A percentile compares a stretch with the other conserved stretches of the same genome.
phyloP scores from a whole-genome alignment of 1,140 invertebrate genomes.

The Caerostris darwini region DNA sequence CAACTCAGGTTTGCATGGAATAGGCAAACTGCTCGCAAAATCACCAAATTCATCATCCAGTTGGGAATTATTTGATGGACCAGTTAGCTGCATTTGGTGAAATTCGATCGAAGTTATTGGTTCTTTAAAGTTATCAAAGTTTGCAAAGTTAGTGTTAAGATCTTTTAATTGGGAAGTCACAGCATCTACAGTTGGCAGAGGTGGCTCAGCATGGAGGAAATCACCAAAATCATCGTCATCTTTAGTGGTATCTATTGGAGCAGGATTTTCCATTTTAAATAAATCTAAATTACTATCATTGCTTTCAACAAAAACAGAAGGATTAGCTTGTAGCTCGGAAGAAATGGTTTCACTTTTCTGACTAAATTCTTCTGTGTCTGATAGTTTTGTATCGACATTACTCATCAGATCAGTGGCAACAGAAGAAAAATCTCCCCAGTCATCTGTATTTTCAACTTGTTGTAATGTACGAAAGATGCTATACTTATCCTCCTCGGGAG shows the following conservation, averaged over 20 bases:
- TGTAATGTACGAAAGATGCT: conserved; percentile 81
- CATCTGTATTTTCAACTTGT: not conserved
- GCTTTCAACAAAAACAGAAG: conserved; percentile 68
- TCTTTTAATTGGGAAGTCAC: not conserved
- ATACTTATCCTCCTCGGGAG: conserved; percentile 82
- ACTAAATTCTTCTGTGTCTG: not conserved
- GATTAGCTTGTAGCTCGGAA: conserved; percentile 56
- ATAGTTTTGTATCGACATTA: not conserved
- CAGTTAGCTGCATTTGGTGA: conserved; percentile 22
- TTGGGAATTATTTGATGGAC: conserved; percentile 73
- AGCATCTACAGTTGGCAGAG: not conserved
- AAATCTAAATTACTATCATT: conserved; percentile 82
- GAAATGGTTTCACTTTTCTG: not conserved
- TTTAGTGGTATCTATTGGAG: not conserved
- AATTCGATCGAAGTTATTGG: not conserved
- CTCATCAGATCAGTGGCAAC: not conserved
- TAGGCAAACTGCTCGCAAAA: conserved; percentile 80
- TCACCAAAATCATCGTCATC: conserved; percentile 78
- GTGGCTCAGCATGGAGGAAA: conserved; percentile 68
- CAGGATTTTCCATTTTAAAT: conserved; percentile 80
- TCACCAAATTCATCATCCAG: conserved; percentile 85
- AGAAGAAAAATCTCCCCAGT: conserved; percentile 53
- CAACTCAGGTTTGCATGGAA: conserved; percentile 68
- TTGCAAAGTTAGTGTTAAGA: conserved; percentile 55
- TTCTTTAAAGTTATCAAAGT: conserved; percentile 67